Percentiles rank a stretch among this genome's conserved stretches.
phyloP scores from a whole-genome alignment of 2,888 invertebrate genomes.

The Therioaphis trifolii region DNA sequence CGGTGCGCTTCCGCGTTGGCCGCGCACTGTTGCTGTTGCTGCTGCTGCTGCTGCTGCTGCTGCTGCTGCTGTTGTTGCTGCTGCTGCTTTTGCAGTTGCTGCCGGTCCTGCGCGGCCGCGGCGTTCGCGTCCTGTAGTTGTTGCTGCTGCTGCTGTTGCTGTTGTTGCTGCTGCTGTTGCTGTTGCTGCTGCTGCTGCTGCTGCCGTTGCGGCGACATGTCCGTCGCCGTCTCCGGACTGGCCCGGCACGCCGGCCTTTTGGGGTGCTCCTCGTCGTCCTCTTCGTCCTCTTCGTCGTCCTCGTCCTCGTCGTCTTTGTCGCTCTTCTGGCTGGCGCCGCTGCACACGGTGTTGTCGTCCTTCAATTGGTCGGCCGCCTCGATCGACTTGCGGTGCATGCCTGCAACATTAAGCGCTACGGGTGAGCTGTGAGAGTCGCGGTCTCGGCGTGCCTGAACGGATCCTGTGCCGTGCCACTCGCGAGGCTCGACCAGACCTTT shows the following conservation, averaged over 20 bases:
- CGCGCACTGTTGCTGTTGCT: slow-evolving; percentile 63
- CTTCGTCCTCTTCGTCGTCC: slow-evolving; percentile 66
- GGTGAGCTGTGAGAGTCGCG: too few relatives aligned
- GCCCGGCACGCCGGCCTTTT: slow-evolving; percentile 68
- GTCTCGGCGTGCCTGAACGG: too few relatives aligned
- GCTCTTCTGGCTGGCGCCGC: slow-evolving; percentile 65
- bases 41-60: slow-evolving; percentile 61
- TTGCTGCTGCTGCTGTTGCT: slow-evolving; percentile 64
- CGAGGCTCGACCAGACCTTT: too few relatives aligned
- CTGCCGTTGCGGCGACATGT: slow-evolving; percentile 31
- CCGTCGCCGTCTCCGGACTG: slow-evolving; percentile 53
- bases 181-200: slow-evolving; percentile 61
- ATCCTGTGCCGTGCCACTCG: too few relatives aligned
- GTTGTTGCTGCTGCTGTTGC: slow-evolving; percentile 64
- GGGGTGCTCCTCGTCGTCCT: slow-evolving; percentile 72
- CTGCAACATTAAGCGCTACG: slow-evolving; percentile 72
- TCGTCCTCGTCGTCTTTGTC: slow-evolving; percentile 72
- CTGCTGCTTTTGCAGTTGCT: slow-evolving; percentile 59
- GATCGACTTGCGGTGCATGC: slow-evolving; percentile 98
- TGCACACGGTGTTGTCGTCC: slow-evolving; percentile 71
- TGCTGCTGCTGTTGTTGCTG: slow-evolving; percentile 58
- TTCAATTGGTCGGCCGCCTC: slow-evolving; percentile 97
- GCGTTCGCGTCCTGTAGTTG: too few relatives aligned
- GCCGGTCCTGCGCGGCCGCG: too few relatives aligned
- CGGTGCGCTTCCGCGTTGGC: slow-evolving; percentile 67